A percentile compares a stretch with the other conserved stretches of the same genome.
These are phyloP conservation scores for Magallana gigas DNA, from an alignment of 1,140 invertebrate genomes.

Conservation along the genomic window DNA sequence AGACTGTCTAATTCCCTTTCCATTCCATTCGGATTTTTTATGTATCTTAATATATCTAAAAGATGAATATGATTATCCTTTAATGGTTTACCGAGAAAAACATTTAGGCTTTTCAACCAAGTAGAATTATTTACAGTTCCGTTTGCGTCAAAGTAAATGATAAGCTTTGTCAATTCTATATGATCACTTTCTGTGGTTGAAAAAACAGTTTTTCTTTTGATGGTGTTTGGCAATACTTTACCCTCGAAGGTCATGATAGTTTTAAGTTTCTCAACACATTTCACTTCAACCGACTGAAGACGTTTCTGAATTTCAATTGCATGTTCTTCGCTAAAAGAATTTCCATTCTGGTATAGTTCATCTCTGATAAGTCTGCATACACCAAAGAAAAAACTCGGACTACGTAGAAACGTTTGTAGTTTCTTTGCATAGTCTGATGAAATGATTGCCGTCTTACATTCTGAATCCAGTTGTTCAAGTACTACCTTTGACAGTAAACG, in stretches of 20 bases:
- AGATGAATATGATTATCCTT: neutral
- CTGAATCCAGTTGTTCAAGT: constrained; percentile 55
- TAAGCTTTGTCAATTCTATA: neutral
- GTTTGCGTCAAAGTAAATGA: neutral
- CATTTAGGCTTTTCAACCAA: neutral
- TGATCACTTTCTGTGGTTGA: neutral
- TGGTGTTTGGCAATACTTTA: neutral
- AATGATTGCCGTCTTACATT: neutral
- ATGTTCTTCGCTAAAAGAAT: neutral
- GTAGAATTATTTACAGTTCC: neutral
- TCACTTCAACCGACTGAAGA: neutral
- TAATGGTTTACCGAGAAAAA: neutral
- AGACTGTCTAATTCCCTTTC: neutral
- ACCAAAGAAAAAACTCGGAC: constrained; percentile 47
- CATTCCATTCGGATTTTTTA: neutral
- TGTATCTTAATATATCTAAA: neutral
- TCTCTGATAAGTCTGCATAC: constrained; percentile 53
- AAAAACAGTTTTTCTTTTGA: neutral
- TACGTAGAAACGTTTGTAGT: constrained; percentile 39
- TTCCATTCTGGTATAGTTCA: neutral
- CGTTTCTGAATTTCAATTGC: neutral
- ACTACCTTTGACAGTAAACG: constrained; percentile 62
- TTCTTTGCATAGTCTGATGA: neutral
- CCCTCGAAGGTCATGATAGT: neutral
- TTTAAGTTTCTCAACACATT: neutral